phyloP scores from a whole-genome alignment of 2,797 vertebrate species.

The Philypnodon macrostomus region DNA sequence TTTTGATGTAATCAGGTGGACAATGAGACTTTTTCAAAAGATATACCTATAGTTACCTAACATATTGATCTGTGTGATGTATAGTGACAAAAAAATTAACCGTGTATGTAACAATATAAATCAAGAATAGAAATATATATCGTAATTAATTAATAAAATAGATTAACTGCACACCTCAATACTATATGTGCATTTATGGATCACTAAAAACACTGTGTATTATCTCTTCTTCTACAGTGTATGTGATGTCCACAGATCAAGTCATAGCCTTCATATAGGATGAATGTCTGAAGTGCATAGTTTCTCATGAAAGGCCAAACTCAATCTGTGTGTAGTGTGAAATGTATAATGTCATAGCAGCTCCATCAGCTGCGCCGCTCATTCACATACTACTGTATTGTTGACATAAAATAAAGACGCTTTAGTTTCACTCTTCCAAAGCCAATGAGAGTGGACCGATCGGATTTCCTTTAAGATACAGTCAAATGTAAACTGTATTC shows the following conservation, averaged over 20 bases:
- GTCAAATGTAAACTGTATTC: slow-evolving; percentile 45
- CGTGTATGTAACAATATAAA: too few relatives aligned
- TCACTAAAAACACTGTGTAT: slow-evolving; percentile 29
- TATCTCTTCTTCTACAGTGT: slow-evolving; percentile 44
- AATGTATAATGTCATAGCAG: slow-evolving; percentile 61
- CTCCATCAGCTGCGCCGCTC: slow-evolving; percentile 75
- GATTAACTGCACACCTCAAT: too few relatives aligned
- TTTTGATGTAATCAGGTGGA: too few relatives aligned
- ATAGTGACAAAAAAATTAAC: too few relatives aligned
- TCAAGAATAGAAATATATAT: too few relatives aligned
- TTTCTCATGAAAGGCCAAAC: slow-evolving; percentile 66
- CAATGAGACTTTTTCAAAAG: too few relatives aligned
- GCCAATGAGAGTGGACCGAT: slow-evolving; percentile 31
- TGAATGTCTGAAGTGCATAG: slow-evolving; percentile 64
- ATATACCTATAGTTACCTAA: too few relatives aligned
- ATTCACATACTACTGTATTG: slow-evolving; percentile 73
- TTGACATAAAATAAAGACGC: slow-evolving; percentile 65
- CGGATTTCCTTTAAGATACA: slow-evolving; percentile 49
- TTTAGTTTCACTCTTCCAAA: slow-evolving; percentile 43
- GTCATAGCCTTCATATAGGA: slow-evolving; percentile 44
- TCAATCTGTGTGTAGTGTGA: slow-evolving; percentile 64
- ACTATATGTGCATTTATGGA: too few relatives aligned
- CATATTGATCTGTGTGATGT: too few relatives aligned
- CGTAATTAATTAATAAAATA: too few relatives aligned
- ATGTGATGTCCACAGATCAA: slow-evolving; percentile 47